Evolutionary conservation across 2,113 vertebrate genomes (phyloP).

Genomic region (Pedionomus torquatus): DNA sequence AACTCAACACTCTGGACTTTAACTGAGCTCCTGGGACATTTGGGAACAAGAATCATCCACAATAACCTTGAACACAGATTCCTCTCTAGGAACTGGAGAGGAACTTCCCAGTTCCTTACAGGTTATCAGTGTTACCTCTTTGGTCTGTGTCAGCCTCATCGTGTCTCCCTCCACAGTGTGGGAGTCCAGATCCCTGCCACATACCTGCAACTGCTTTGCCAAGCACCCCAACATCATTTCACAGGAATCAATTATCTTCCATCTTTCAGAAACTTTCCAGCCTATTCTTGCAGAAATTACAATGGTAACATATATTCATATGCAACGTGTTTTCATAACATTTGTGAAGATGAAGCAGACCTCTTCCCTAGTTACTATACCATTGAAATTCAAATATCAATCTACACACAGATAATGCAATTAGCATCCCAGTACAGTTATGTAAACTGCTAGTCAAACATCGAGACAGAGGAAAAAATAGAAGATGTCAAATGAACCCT

Average conservation of each 20-base stretch:
- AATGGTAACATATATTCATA: rapidly evolving
- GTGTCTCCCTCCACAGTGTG: neutral
- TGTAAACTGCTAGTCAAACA: neutral
- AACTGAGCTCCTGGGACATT: neutral
- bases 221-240: neutral
- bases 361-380: neutral
- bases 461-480: neutral
- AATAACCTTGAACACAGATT: neutral
- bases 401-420: neutral
- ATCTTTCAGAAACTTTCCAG: neutral
- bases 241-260: neutral
- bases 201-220: neutral
- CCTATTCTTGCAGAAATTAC: neutral
- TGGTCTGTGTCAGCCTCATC: neutral
- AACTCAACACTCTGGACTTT: neutral
- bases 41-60: neutral
- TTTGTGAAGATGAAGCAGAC: neutral
- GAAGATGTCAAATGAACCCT: neutral
- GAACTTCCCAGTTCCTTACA: neutral
- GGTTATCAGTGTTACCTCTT: neutral
- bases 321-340: no score
- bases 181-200: neutral
- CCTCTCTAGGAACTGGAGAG: neutral
- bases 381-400: neutral
- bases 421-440: neutral